Conservation (phyloP, 2,113 vertebrate genomes). For the Peromyscus maniculatus region DNA sequence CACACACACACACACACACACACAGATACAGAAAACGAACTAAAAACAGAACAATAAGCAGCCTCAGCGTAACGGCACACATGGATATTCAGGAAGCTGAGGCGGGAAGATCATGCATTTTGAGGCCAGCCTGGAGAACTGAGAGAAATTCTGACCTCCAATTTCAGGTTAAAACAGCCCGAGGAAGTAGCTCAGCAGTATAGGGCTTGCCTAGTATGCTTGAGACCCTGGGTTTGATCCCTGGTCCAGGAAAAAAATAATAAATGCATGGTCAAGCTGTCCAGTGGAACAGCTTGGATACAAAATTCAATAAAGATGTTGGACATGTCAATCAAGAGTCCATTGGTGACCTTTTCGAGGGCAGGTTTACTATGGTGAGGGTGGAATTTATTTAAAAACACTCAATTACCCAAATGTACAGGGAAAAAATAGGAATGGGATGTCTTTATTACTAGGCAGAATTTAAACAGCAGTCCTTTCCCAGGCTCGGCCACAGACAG, state of each 20-base stretch:
- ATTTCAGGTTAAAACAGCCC: not conserved
- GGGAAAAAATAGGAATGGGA: slow-evolving; percentile 49
- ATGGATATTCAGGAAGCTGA: not conserved
- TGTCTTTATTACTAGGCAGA: slow-evolving; percentile 61
- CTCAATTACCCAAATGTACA: slow-evolving; percentile 59
- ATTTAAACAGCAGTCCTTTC: slow-evolving; percentile 61
- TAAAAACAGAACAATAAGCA: not conserved
- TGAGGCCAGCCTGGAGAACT: not conserved
- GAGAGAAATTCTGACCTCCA: not conserved
- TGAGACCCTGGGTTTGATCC: not conserved
- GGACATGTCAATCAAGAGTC: slow-evolving; percentile 48
- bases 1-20: not conserved
- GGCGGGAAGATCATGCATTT: not conserved
- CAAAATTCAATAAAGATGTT: not conserved
- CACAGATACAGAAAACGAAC: not conserved
- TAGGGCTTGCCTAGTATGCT: not conserved
- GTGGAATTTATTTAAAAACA: slow-evolving; percentile 65
- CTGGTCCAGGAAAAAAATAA: not conserved
- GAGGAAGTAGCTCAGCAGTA: not conserved
- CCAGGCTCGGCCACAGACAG: slow-evolving; percentile 39
- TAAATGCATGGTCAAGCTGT: not conserved
- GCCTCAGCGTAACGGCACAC: not conserved
- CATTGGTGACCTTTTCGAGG: slow-evolving; percentile 66
- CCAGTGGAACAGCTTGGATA: not conserved
- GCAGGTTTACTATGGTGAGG: slow-evolving; percentile 40